Evolutionary conservation across 1,140 invertebrate species (phyloP).

Genomic region (Apis florea): DNA sequence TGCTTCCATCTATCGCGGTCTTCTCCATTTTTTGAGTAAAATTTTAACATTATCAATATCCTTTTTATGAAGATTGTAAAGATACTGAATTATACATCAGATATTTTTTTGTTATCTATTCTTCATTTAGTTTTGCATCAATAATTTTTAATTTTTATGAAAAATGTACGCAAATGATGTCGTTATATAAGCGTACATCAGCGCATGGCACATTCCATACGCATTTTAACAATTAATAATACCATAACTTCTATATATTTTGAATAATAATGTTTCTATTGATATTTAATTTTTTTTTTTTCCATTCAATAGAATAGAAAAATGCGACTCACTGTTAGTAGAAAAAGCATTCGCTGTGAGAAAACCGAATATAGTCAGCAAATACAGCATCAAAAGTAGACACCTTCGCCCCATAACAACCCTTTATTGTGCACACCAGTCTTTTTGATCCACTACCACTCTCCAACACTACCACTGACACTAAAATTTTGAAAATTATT

Average conservation of each 20-base stretch:
- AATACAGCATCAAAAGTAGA: constrained; percentile 52
- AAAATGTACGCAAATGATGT: constrained; percentile 23
- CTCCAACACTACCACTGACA: constrained; percentile 40
- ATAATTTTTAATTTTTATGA: not conserved
- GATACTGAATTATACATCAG: constrained; percentile 17
- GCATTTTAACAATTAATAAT: constrained; percentile 18
- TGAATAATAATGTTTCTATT: not conserved
- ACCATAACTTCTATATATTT: not conserved
- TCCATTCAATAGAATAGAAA: not conserved
- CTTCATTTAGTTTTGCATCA: constrained; percentile 15
- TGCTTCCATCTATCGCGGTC: constrained; percentile 51
- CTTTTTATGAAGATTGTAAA: constrained; percentile 19
- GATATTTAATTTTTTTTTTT: not conserved
- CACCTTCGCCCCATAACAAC: constrained; percentile 66
- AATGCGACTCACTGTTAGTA: constrained; percentile 55
- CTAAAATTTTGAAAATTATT: not conserved
- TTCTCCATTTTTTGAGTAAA: constrained; percentile 42
- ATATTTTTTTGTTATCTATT: constrained; percentile 6
- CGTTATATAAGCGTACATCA: constrained; percentile 45
- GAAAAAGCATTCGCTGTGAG: constrained; percentile 52
- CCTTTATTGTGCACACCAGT: constrained; percentile 58
- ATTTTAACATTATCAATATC: constrained; percentile 27
- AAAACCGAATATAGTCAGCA: constrained; percentile 38
- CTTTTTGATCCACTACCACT: constrained; percentile 47
- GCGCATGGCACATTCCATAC: constrained; percentile 28